phyloP scores from a whole-genome alignment of 2,888 invertebrate species.

The Pristionchus entomophagus region DNA sequence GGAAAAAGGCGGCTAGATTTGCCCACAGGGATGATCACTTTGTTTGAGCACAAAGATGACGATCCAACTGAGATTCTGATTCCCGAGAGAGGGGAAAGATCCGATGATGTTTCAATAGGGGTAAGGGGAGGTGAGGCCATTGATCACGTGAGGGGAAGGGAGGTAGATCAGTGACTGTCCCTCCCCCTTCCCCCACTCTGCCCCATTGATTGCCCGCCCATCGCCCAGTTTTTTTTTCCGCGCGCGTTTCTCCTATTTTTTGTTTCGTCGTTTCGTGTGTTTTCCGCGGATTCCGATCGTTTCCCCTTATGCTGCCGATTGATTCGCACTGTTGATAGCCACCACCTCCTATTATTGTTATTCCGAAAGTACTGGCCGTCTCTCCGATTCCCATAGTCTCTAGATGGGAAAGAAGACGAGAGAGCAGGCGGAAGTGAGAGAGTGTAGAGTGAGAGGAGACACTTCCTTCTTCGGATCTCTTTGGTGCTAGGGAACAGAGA shows the following conservation, averaged over 20 bases:
- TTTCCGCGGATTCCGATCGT: neutral
- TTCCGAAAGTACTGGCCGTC: neutral
- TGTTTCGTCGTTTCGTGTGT: neutral
- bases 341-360: conserved; percentile 11
- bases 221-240: neutral
- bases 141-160: neutral
- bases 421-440: conserved; percentile 12
- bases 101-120: neutral
- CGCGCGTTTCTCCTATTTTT: neutral
- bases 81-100: neutral
- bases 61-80: neutral
- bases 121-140: neutral
- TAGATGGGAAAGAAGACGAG: neutral
- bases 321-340: neutral
- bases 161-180: neutral
- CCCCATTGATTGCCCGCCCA: neutral
- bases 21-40: conserved; percentile 4
- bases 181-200: neutral
- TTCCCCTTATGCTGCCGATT: neutral
- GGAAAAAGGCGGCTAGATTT: conserved; percentile 31
- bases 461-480: conserved; percentile 37
- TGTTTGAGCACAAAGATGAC: neutral
- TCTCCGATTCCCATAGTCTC: neutral
- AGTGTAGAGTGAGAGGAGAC: neutral
- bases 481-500: conserved; percentile 7